phyloP scores from a whole-genome alignment of 2,888 invertebrate species.

The Melipona bicolor region DNA sequence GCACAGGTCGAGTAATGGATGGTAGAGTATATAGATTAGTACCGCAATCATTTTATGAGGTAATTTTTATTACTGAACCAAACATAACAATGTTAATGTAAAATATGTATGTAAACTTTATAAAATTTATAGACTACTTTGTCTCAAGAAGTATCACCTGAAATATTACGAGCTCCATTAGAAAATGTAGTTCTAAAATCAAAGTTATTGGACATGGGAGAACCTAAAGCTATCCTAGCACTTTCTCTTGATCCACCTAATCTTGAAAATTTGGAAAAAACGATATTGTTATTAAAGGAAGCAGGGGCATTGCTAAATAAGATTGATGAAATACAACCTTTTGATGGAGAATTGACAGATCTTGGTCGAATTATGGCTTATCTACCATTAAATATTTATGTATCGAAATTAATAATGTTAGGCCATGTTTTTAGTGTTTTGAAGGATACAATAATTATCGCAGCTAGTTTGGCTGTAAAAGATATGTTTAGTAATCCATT shows the following conservation, averaged over 20 bases:
- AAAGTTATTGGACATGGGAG: constrained; percentile 93
- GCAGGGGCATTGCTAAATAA: constrained; percentile 90
- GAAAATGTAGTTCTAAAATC: constrained; percentile 92
- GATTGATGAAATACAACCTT: constrained; percentile 84
- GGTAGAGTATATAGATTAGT: constrained; percentile 95
- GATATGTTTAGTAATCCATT: constrained; percentile 92
- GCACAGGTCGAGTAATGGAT: constrained; percentile 94
- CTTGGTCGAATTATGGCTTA: constrained; percentile 93
- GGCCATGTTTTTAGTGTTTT: constrained; percentile 94
- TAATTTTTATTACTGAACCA: constrained; percentile 73
- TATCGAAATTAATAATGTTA: constrained; percentile 93
- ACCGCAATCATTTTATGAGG: constrained; percentile 87
- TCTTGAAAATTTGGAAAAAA: constrained; percentile 91
- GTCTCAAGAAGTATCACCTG: constrained; percentile 87
- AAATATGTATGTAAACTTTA: constrained; percentile 19
- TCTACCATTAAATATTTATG: constrained; percentile 92
- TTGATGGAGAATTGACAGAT: constrained; percentile 95
- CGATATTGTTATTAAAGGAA: constrained; percentile 94
- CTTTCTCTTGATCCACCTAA: constrained; percentile 95
- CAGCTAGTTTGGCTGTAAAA: constrained; percentile 92
- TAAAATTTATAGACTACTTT: constrained; percentile 77
- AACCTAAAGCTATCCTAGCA: constrained; percentile 92
- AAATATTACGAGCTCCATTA: constrained; percentile 92
- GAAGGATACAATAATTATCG: constrained; percentile 94
- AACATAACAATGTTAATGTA: neutral